Percentiles rank a stretch among this genome's conserved stretches.
Conservation (phyloP, 2,797 vertebrate genomes). For the Hypotaenidia philippensis region DNA sequence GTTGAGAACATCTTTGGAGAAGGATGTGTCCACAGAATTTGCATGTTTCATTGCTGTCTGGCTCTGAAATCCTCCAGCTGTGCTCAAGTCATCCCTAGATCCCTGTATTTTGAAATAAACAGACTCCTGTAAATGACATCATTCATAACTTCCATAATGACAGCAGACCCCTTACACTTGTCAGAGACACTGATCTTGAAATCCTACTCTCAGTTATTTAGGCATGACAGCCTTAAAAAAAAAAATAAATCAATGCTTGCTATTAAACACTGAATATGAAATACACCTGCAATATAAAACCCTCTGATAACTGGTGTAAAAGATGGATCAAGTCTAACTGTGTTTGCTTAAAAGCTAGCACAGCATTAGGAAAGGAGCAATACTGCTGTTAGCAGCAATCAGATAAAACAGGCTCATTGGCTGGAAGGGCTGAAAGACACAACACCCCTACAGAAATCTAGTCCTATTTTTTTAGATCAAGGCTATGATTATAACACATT, state of each 20-base stretch:
- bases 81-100: slow-evolving; percentile 94
- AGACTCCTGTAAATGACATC: neutral
- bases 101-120: slow-evolving; percentile 81
- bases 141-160: neutral
- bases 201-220: neutral
- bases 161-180: neutral
- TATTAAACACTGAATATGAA: neutral
- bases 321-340: neutral
- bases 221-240: neutral
- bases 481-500: neutral
- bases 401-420: neutral
- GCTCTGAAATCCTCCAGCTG: slow-evolving; percentile 85
- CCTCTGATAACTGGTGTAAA: neutral
- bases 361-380: neutral
- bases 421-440: neutral
- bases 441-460: neutral
- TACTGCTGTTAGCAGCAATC: neutral
- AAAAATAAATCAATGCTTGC: neutral
- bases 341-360: neutral
- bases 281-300: neutral
- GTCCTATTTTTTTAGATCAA: neutral
- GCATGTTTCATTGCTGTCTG: slow-evolving; percentile 89
- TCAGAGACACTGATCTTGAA: neutral
- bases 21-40: slow-evolving; percentile 95
- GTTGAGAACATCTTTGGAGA: slow-evolving; percentile 98